These are phyloP conservation scores for Galeopterus variegatus DNA, from an alignment of 2,113 vertebrate species.

Conservation along the genomic window DNA sequence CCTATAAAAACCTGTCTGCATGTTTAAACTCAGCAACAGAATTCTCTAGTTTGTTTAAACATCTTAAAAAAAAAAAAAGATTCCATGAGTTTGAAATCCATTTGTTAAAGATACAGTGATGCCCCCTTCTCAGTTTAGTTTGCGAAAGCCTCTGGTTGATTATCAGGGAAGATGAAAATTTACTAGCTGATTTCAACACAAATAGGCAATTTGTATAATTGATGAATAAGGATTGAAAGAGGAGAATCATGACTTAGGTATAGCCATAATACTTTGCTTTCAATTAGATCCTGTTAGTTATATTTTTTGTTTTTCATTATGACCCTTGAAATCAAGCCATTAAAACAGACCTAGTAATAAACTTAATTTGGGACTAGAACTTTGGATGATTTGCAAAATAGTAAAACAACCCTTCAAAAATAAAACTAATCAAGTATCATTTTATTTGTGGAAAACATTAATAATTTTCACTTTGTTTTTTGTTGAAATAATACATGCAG, in stretches of 20 bases:
- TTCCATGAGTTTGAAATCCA: neutral
- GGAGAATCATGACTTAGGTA: neutral
- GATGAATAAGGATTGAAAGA: neutral
- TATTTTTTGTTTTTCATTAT: neutral
- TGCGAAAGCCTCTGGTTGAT: neutral
- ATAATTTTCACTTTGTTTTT: neutral
- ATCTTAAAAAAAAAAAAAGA: neutral
- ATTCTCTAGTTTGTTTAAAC: neutral
- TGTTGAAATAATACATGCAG: neutral
- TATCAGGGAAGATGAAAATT: neutral
- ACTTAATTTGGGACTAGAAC: neutral
- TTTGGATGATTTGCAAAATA: neutral
- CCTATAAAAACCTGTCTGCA: neutral
- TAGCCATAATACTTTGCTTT: neutral
- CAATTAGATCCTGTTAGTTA: neutral
- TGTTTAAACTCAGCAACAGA: slow-evolving; percentile 30
- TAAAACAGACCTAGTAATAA: neutral
- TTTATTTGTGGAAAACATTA: slow-evolving; percentile 9
- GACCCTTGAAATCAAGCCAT: slow-evolving; percentile 26
- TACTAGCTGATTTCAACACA: neutral
- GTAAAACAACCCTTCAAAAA: neutral
- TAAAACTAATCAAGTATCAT: neutral
- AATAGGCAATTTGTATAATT: neutral
- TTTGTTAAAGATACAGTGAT: neutral
- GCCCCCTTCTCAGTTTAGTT: neutral